A percentile compares a stretch with the other conserved stretches of the same genome.
Evolutionary conservation across 2,888 invertebrate species (phyloP).

Genomic region (Nomada ferruginata): DNA sequence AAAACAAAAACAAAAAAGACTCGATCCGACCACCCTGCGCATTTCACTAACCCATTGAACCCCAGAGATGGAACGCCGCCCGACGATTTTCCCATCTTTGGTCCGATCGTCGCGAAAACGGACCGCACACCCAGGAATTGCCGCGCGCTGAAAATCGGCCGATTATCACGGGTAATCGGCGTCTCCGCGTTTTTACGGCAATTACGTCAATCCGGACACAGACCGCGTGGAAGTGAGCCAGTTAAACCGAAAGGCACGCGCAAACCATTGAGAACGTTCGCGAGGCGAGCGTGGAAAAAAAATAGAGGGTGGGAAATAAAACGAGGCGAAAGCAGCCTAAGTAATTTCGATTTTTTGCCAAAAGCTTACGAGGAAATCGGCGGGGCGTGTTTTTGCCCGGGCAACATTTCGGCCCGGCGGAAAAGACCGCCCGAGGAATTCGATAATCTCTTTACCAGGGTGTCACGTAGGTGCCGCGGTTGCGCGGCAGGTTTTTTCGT

Average conservation of each 20-base stretch:
- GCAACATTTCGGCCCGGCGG: conserved; percentile 42
- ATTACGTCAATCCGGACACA: conserved; percentile 18
- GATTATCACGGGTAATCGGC: neutral
- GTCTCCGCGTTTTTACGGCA: conserved; percentile 16
- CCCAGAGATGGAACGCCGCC: too few species aligned
- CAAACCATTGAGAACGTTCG: conserved; percentile 10
- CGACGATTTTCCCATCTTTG: too few species aligned
- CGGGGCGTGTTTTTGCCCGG: conserved; percentile 42
- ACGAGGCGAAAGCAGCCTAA: neutral
- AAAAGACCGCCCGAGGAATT: conserved; percentile 61
- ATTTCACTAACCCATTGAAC: too few species aligned
- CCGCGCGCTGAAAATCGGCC: neutral
- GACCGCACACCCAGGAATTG: too few species aligned
- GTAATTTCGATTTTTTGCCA: conserved; percentile 46
- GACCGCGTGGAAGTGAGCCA: conserved; percentile 41
- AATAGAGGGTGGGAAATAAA: too few species aligned
- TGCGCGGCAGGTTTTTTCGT: conserved; percentile 72
- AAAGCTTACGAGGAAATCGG: conserved; percentile 59
- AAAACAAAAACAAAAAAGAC: too few species aligned
- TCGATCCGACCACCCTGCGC: too few species aligned
- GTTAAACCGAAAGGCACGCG: conserved; percentile 56
- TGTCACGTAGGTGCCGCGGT: conserved; percentile 72
- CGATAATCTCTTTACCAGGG: conserved; percentile 73
- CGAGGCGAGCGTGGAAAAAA: neutral
- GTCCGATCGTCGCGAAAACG: too few species aligned